These are phyloP conservation scores for Lithophane ornitopus DNA, from an alignment of 2,888 invertebrate species.

Conservation along the genomic window DNA sequence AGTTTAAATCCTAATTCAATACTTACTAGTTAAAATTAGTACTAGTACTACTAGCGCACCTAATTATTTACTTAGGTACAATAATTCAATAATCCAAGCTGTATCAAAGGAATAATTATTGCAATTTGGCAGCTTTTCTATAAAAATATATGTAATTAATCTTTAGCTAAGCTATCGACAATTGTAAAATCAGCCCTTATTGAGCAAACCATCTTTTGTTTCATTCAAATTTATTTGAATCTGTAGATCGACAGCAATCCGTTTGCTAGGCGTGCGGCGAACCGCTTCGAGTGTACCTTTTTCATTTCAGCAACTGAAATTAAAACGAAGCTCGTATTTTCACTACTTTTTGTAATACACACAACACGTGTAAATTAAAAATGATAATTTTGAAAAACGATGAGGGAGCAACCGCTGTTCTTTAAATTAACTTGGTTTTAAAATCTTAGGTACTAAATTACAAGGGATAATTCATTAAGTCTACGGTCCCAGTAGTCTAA, in stretches of 20 bases:
- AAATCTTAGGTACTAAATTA: neutral
- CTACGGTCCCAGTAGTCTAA: neutral
- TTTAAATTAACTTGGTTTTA: neutral
- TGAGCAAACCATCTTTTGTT: neutral
- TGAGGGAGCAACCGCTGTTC: neutral
- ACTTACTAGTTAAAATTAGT: neutral
- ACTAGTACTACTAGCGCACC: neutral
- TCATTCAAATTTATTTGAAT: neutral
- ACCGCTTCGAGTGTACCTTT: neutral
- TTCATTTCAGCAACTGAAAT: slow-evolving; percentile 20
- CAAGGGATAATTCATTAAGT: neutral
- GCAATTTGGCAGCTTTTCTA: neutral
- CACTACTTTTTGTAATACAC: neutral
- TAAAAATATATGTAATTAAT: neutral
- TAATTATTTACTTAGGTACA: neutral
- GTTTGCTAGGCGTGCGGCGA: neutral
- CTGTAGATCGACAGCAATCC: neutral
- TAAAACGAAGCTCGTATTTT: slow-evolving; percentile 22
- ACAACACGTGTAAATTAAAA: slow-evolving; percentile 1
- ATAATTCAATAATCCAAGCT: neutral
- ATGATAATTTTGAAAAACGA: neutral
- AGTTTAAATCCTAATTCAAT: neutral
- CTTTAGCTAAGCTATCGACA: no score
- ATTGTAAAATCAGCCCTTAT: no score
- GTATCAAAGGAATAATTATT: neutral